phyloP scores from a whole-genome alignment of 2,888 invertebrate genomes.

The Leptura quadrifasciata region DNA sequence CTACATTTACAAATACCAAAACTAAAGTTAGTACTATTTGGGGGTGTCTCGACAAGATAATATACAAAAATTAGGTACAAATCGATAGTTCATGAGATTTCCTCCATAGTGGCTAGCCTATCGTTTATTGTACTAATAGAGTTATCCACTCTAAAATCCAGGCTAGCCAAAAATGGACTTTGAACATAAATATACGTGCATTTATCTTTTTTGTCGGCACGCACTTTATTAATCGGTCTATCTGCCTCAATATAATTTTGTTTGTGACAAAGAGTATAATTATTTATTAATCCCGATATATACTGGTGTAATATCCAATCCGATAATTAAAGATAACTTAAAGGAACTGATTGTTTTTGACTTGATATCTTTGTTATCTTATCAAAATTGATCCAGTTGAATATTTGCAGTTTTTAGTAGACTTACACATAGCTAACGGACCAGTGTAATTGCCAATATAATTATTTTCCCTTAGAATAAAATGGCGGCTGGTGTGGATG shows the following conservation, averaged over 20 bases:
- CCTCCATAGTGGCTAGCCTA: too few species aligned
- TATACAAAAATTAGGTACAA: too few species aligned
- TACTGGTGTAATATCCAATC: background rate
- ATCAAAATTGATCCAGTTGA: conserved; percentile 27
- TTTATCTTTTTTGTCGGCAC: background rate
- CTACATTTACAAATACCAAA: too few species aligned
- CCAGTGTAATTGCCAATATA: background rate
- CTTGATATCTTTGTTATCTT: conserved; percentile 36
- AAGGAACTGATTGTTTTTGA: conserved; percentile 21
- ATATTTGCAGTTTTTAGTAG: conserved; percentile 22
- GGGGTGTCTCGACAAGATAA: too few species aligned
- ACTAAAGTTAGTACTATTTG: too few species aligned
- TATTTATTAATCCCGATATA: background rate
- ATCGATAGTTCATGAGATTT: too few species aligned
- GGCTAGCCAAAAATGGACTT: too few species aligned
- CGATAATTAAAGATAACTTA: conserved; percentile 33
- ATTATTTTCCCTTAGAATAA: conserved; percentile 2
- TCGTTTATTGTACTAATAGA: too few species aligned
- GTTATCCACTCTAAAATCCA: too few species aligned
- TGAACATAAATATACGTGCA: background rate
- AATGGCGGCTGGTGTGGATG: conserved; percentile 50
- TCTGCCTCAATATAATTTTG: background rate
- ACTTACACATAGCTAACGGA: conserved; percentile 4
- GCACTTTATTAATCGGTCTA: background rate
- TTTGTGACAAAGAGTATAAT: background rate